A percentile compares a stretch with the other conserved stretches of the same genome.
Conservation (phyloP, 2,888 invertebrate genomes). For the Cryptocephalus moraei region DNA sequence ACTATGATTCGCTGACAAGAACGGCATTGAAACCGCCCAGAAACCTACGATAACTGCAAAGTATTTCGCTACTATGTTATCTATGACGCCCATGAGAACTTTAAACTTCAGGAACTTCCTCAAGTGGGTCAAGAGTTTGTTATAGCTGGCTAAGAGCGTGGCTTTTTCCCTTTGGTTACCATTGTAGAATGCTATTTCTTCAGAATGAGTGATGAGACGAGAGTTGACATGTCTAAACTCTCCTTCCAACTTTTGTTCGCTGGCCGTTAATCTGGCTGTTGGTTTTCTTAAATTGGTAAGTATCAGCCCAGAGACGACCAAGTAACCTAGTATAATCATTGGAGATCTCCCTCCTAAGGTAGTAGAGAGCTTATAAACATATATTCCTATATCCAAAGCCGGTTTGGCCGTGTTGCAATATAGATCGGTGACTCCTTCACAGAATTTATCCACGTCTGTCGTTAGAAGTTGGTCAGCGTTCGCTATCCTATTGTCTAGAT, state of each 20-base stretch:
- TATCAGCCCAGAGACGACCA: constrained; percentile 76
- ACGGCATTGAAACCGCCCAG: constrained; percentile 88
- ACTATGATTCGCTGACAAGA: constrained; percentile 67
- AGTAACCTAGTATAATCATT: constrained; percentile 74
- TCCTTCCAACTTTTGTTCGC: constrained; percentile 94
- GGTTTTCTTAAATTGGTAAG: constrained; percentile 82
- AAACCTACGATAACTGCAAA: constrained; percentile 94
- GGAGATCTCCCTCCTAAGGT: constrained; percentile 83
- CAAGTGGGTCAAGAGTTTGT: constrained; percentile 76
- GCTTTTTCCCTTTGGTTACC: constrained; percentile 80
- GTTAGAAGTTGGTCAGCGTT: constrained; percentile 95
- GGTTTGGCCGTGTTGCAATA: constrained; percentile 97
- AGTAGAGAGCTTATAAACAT: constrained; percentile 83
- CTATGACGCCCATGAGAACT: constrained; percentile 86
- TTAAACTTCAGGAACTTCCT: constrained; percentile 82
- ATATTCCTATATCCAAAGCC: constrained; percentile 85
- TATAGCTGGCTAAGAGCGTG: constrained; percentile 80
- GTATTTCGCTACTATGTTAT: constrained; percentile 95
- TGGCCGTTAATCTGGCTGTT: constrained; percentile 75
- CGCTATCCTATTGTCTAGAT: constrained; percentile 87
- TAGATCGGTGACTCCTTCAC: constrained; percentile 87
- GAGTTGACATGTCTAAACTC: constrained; percentile 97
- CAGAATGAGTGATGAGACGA: constrained; percentile 89
- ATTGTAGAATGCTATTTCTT: constrained; percentile 81
- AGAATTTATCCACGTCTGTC: constrained; percentile 95